phyloP scores from a whole-genome alignment of 2,888 invertebrate species.

The Athalia circularis region DNA sequence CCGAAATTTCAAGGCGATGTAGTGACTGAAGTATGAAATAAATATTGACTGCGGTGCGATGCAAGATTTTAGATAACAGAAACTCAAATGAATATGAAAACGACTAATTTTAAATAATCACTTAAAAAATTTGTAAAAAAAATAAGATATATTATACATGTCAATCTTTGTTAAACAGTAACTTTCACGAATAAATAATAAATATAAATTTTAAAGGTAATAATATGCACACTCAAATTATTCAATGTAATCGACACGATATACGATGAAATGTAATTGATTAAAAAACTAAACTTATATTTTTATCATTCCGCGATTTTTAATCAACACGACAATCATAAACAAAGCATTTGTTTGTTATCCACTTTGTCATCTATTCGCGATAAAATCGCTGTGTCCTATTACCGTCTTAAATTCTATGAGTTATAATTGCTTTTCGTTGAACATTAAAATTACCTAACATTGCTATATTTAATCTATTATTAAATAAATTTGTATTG shows the following conservation, averaged over 20 bases:
- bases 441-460: conserved; percentile 56
- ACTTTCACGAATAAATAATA: conserved; percentile 13
- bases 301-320: conserved; percentile 33
- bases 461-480: conserved; percentile 46
- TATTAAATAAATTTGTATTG: conserved; percentile 32
- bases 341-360: conserved; percentile 21
- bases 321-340: background rate
- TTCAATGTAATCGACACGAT: too few species aligned
- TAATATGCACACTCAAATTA: background rate
- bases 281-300: too few species aligned
- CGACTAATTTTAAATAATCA: background rate
- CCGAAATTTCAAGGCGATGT: too few species aligned
- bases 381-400: conserved; percentile 14
- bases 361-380: conserved; percentile 42
- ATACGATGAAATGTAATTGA: too few species aligned
- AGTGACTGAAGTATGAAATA: too few species aligned
- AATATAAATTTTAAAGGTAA: background rate
- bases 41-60: too few species aligned
- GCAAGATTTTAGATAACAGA: too few species aligned
- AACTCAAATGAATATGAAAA: background rate
- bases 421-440: conserved; percentile 63
- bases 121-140: background rate
- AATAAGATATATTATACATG: background rate
- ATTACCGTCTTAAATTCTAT: conserved; percentile 50
- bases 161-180: too few species aligned